Evolutionary conservation across 2,888 invertebrate genomes (phyloP), one percentile per base, ranked within the genome.

Genomic region (Drymonia ruficornis): DNA sequence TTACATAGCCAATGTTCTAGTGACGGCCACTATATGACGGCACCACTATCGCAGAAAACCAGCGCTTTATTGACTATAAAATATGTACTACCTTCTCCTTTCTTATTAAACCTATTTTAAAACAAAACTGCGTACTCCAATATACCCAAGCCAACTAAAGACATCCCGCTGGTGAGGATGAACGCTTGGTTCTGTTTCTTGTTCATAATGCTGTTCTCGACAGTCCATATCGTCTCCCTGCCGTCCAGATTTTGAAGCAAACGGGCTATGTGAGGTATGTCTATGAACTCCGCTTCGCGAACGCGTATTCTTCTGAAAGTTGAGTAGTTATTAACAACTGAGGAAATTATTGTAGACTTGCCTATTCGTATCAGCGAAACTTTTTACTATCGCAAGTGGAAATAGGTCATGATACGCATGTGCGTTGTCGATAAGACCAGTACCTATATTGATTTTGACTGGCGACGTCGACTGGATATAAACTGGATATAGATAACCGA

Each of bases 261-360:
- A 0, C 63, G 70, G 0, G 89, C 78, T 61, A 91, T 84, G 53
- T 80, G 72, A 0, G 91, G 90, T 23, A 91, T 72, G 40, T 91
- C 91, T 0, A 81, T 74, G 7, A 87, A 53, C 58, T 91, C 91
- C 0, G 87, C 89, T 64, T 71, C 68, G 0, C 91, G 84, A 1
- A 91, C 90, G n/a, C 90, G 73, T 15, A 91, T 48, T 57, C 81
- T 89, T 11, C 91, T 91, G 50, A n/a, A 63, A 74, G 53, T 42
- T 9, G 18, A 18, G 12, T 42, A 18, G 16, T 5, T 19, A 18
- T 9, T 42, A 42, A 9, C 9, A 18, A 18, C 18, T 0, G 4
- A 2, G 1, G 4, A 36, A 36, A 13, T 36, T 36, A 9, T 36
- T 12, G 9, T 36, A 31, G 9, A n/a, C n/a, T 0, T 11, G 9